Percentiles rank a stretch among this genome's conserved stretches.
phyloP scores from a whole-genome alignment of 2,888 invertebrate genomes.

The Nomada lathburiana region DNA sequence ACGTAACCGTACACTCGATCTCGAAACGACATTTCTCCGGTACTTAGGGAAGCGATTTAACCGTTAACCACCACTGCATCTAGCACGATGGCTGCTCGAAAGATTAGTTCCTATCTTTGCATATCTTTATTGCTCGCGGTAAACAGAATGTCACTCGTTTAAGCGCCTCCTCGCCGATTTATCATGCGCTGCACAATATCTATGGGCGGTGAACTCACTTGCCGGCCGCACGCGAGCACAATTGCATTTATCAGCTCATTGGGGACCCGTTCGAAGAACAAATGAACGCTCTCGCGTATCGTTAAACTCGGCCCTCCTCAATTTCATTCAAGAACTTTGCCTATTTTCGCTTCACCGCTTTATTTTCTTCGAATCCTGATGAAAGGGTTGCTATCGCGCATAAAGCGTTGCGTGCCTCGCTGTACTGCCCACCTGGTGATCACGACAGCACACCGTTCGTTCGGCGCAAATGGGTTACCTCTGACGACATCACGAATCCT shows the following conservation, averaged over 20 bases:
- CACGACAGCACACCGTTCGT: conserved; percentile 25
- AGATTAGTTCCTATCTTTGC: conserved; percentile 43
- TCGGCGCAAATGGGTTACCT: conserved; percentile 32
- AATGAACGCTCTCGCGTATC: conserved; percentile 14
- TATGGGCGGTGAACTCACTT: background rate
- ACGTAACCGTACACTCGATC: conserved; percentile 61
- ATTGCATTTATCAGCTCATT: conserved; percentile 5
- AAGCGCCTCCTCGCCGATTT: background rate
- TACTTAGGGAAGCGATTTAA: conserved; percentile 56
- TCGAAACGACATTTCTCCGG: conserved; percentile 59
- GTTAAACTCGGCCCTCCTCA: conserved; percentile 15
- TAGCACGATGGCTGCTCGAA: conserved; percentile 29
- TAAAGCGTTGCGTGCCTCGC: conserved; percentile 38
- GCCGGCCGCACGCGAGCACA: conserved; percentile 15
- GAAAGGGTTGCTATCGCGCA: background rate
- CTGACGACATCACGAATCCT: conserved; percentile 16
- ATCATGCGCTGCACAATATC: background rate
- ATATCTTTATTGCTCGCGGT: conserved; percentile 21
- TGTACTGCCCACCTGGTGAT: conserved; percentile 3
- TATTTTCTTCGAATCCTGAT: conserved; percentile 12
- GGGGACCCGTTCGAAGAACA: background rate
- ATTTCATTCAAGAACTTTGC: background rate
- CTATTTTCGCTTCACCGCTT: background rate
- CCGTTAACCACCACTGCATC: conserved; percentile 53
- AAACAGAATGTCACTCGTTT: conserved; percentile 10